A percentile compares a stretch with the other conserved stretches of the same genome.
Conservation (phyloP, 2,113 vertebrate species). For the Channa argus region DNA sequence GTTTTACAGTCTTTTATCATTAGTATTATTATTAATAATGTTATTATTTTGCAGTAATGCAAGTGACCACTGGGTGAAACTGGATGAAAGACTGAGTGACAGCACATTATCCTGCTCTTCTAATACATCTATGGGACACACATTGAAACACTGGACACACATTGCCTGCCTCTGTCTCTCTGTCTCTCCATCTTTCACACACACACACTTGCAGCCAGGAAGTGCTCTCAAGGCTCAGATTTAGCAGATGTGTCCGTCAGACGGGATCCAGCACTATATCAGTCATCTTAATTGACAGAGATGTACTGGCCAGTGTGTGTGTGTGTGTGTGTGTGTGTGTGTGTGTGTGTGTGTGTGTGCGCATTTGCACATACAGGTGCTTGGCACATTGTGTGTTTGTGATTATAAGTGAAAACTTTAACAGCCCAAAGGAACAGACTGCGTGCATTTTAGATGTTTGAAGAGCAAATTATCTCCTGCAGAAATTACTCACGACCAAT, state of each 20-base stretch:
- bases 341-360: neutral
- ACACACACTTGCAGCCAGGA: neutral
- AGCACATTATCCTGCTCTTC: too few species aligned
- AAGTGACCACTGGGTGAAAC: too few species aligned
- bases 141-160: neutral
- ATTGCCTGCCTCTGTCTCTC: too few species aligned
- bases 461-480: neutral
- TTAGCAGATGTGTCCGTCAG: too few species aligned
- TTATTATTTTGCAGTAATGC: too few species aligned
- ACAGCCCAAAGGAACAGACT: constrained; percentile 7
- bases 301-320: constrained; percentile 2
- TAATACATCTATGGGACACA: too few species aligned
- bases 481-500: too few species aligned
- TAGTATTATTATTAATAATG: too few species aligned
- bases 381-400: neutral
- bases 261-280: neutral
- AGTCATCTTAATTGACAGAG: constrained; percentile 60
- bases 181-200: too few species aligned
- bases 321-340: neutral
- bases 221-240: too few species aligned
- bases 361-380: neutral
- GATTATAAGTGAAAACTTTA: constrained; percentile 3
- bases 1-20: too few species aligned
- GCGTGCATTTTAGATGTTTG: constrained; percentile 8
- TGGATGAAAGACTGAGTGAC: too few species aligned